Evolutionary conservation across 2,888 invertebrate species (phyloP), one percentile per base, ranked within the genome.

Genomic region (Scaptodrosophila latifasciaeformis): DNA sequence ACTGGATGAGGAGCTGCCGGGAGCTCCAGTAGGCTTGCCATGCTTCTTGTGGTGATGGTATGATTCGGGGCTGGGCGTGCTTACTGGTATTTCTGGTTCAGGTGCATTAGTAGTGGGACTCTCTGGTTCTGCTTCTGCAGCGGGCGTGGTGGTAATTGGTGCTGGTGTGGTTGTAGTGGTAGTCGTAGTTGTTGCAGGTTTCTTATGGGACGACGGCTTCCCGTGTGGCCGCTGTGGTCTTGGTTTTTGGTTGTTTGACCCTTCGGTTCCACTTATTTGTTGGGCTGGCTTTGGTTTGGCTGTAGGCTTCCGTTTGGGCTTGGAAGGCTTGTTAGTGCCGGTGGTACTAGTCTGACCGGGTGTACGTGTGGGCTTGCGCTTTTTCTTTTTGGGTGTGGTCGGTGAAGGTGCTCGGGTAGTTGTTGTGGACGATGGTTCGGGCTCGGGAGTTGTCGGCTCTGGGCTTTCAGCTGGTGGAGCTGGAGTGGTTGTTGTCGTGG

Each of bases 361-460:
- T 0, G 79, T 64, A 5, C 74, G 81, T 2, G 82, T 83, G 2
- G 82, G 82, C 54, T 83, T 83, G 49, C 84, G 84, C 44, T 79
- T 81, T 48, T 79, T 84, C 56, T 82, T 83, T 48, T 79, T 81
- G 1, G 51, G 65, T 2, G 70, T 67, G 29, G 70, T 76, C 3
- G 60, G 6, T 1, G 55, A 44, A 4, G 49, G 54, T 43, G 24
- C 44, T 46, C 29, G 47, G 12, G 51, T 29, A 5, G 65, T 54
- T 13, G 67, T 55, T 4, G 68, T 70, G 24, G 63, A 67, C 39
- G 68, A 60, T 13, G 74, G 61, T 10, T 68, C 64, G 0, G 60
- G 55, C 4, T 49, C 27, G n/a, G 49, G 40, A 2, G 59, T 56
- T 12, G 56, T 49, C 9, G 50, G 21, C 21, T 59, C 50, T n/a